Percentiles rank a stretch among this genome's conserved stretches.
Evolutionary conservation across 2,797 vertebrate species (phyloP).

Genomic region (Periparus ater): DNA sequence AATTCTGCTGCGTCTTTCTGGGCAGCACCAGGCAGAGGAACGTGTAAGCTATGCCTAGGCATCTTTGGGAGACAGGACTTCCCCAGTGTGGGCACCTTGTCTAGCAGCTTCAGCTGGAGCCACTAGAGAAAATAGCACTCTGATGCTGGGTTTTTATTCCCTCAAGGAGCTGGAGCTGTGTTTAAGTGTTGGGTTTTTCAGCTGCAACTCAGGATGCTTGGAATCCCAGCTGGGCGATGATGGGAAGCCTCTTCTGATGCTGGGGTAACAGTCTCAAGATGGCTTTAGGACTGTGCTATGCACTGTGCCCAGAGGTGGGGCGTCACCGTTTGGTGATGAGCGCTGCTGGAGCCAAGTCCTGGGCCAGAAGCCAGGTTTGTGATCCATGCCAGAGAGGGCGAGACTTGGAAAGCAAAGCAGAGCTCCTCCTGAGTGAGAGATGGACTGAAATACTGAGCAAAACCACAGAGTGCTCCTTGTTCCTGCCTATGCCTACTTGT

Average conservation of each 20-base stretch:
- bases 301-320: slow-evolving; percentile 45
- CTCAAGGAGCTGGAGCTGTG: background rate
- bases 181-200: background rate
- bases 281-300: background rate
- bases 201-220: background rate
- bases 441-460: slow-evolving; percentile 49
- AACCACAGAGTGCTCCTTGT: slow-evolving; percentile 67
- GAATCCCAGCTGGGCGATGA: background rate
- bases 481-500: slow-evolving; percentile 34
- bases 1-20: background rate
- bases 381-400: slow-evolving; percentile 45
- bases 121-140: background rate
- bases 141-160: background rate
- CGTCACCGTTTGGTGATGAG: slow-evolving; percentile 56
- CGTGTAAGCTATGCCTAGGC: background rate
- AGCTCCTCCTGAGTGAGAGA: slow-evolving; percentile 58
- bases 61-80: background rate
- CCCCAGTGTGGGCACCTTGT: rapidly evolving
- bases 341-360: slow-evolving; percentile 27
- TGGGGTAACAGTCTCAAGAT: background rate
- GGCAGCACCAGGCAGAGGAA: background rate
- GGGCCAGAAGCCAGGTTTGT: slow-evolving; percentile 55
- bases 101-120: background rate
- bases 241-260: background rate
- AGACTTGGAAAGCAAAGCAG: slow-evolving; percentile 53